Conservation (phyloP, 2,888 invertebrate genomes). For the Alviniconcha strummeri region DNA sequence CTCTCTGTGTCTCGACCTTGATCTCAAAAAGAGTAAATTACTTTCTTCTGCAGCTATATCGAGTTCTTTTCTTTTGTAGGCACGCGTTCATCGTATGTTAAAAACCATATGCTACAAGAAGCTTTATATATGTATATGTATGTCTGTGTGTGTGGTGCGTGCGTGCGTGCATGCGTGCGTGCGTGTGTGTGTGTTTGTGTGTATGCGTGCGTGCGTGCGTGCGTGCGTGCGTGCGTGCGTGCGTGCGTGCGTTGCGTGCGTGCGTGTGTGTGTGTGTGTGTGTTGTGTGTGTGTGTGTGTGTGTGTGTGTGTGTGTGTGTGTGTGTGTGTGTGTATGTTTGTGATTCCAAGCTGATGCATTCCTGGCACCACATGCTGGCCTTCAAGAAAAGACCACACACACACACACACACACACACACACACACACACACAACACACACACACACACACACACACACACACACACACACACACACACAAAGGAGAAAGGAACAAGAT, state of each 20-base stretch:
- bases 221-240: conserved; percentile 9
- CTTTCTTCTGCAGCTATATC: not conserved
- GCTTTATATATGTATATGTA: not conserved
- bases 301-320: too few relatives aligned
- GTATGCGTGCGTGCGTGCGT: conserved; percentile 9
- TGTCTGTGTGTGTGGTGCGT: not conserved
- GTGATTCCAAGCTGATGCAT: too few relatives aligned
- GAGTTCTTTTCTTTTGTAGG: not conserved
- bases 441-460: too few relatives aligned
- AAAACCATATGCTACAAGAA: not conserved
- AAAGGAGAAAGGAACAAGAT: too few relatives aligned
- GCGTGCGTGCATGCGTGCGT: not conserved
- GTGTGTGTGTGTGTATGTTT: too few relatives aligned
- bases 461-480: too few relatives aligned
- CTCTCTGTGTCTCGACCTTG: not conserved
- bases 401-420: too few relatives aligned
- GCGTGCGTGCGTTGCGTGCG: not conserved
- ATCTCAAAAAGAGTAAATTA: not conserved
- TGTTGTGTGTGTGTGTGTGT: too few relatives aligned
- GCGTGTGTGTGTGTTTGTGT: conserved; percentile 7
- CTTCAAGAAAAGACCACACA: too few relatives aligned
- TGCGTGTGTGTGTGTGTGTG: not conserved
- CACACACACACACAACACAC: too few relatives aligned
- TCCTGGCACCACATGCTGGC: too few relatives aligned
- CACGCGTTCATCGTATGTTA: not conserved